Evolutionary conservation across 2,113 vertebrate genomes (phyloP), one percentile per base, ranked within the genome.

Genomic region (Cyprinus carpio): DNA sequence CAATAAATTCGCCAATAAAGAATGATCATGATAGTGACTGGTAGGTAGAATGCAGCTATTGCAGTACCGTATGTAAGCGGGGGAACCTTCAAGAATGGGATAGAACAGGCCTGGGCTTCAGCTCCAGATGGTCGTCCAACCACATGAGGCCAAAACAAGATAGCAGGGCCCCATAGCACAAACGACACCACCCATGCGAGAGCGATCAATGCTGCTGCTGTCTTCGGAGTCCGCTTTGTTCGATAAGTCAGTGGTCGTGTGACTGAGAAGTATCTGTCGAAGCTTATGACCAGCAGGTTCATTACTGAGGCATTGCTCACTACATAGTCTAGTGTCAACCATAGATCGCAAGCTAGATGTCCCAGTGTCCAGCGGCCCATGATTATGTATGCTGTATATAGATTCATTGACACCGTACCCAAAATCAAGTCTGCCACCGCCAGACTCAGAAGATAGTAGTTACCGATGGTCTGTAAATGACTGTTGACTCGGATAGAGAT

Each of bases 211-310:
- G 93, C 85, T 11, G 93, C 94, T 0, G 95, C 95, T 80, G 91
- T 90, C 46, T 88, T 93, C 0, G 95, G 94, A 0, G 95, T 96
- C 80, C 95, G 92, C 87, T 95, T 95, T 60, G 93, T 92, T 0
- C 94, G 90, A 82, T 96, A 96, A 27, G 94, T 96, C 82, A 96
- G 88, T 0, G 95, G 95, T 27, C 94, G 91, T 0, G 95, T 96
- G 75, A 96, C 91, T 0, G 95, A 95, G 91, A 95, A 95, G 88
- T 95, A 96, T 40, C 95, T 94, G 92, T 96, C 95, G 5, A 96
- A 95, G 84, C 95, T 95, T 89, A 96, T 96, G 58, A 96, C 91
- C 78, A 96, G 90, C 31, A 96, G 94, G 87, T 95, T 96, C 95
- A 96, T 96, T 86, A 96, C 94, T 0, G 95, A 96, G 11, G 95